Base-by-base conservation (phyloP, 2,113 vertebrate species). In the Raphicerus campestris region DNA sequence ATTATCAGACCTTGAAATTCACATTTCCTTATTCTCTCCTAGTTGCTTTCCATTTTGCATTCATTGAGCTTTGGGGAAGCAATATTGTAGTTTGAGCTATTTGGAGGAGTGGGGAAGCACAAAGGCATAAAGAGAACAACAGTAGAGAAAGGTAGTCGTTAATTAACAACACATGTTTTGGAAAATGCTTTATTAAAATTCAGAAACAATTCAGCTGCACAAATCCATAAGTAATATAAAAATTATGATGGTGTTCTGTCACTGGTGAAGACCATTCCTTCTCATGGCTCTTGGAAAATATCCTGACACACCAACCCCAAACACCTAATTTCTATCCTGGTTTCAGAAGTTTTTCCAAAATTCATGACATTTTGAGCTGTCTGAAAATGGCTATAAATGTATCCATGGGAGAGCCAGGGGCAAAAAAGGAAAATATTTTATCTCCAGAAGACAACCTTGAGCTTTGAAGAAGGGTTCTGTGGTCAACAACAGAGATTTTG, bases 171-270 rank as follows among this genome's bases (percentile, higher is more conserved):
- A 87, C 8, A 10, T 96, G n/a, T 96, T 97, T 95, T 84, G 32
- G n/a, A 95, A 97, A 90, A 92, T 42, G 81, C 77, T 93, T 96
- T 90, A 92, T 82, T 93, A 55, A 87, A 85, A 93, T 94, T 94
- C 28, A 89, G 75, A 96, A 91, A 80, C 35, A 96, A 90, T 22
- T 97, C 49, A 94, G 85, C 80, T 93, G 56, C 70, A 96, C 47
- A 94, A 96, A 96, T 87, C 90, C 87, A 93, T 89, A 53, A 86
- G 75, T 92, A 96, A 97, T 96, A 93, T 58, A 96, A 95, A 97
- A 96, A 90, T 95, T 90, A 88, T 77, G 47, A 85, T 86, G 49
- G 17, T 61, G 5, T 86, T 96, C 35, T 91, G 20, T 93, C 22
- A 97, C 42, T 90, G 66, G 32, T 97, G 53, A 92, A 96, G 96